These are phyloP conservation scores for Tretioscincus oriximinensis DNA, from an alignment of 2,113 vertebrate genomes.

Conservation along the genomic window DNA sequence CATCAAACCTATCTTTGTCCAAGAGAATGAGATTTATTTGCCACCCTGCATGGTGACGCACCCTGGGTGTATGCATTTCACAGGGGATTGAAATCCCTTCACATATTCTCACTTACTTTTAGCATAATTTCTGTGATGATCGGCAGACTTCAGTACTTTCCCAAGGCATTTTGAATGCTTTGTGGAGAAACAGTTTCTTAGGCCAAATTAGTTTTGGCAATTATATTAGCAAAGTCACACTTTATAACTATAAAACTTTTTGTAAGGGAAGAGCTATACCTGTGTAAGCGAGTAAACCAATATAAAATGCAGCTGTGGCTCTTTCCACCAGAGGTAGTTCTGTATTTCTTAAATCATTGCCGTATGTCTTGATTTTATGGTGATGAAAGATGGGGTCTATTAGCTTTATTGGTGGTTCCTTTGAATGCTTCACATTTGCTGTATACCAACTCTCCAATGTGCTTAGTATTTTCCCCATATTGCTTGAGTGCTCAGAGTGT, in stretches of 20 bases:
- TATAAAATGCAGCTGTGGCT: constrained; percentile 39
- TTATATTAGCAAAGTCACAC: too few relatives aligned
- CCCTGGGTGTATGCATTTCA: too few relatives aligned
- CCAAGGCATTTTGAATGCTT: too few relatives aligned
- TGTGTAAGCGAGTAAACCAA: constrained; percentile 45
- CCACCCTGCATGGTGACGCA: too few relatives aligned
- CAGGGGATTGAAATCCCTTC: too few relatives aligned
- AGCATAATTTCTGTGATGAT: too few relatives aligned
- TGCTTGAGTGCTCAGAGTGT: neutral
- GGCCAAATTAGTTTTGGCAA: too few relatives aligned
- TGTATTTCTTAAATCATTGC: neutral
- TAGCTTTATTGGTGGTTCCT: accelerated
- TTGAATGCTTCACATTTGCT: accelerated
- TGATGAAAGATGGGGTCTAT: constrained; percentile 34
- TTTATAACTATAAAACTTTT: neutral
- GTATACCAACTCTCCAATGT: constrained; percentile 23
- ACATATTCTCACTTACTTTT: too few relatives aligned
- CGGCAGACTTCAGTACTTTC: too few relatives aligned
- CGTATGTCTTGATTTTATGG: constrained; percentile 35
- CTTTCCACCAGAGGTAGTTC: constrained; percentile 21
- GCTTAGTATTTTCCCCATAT: neutral
- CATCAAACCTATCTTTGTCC: too few relatives aligned
- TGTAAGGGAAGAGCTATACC: neutral
- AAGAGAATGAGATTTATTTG: too few relatives aligned
- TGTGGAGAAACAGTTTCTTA: too few relatives aligned